A percentile compares a stretch with the other conserved stretches of the same genome.
These are phyloP conservation scores for Parazoanthus atlanticus DNA, from an alignment of 92 coral and sea anemone species.

Conservation along the genomic window DNA sequence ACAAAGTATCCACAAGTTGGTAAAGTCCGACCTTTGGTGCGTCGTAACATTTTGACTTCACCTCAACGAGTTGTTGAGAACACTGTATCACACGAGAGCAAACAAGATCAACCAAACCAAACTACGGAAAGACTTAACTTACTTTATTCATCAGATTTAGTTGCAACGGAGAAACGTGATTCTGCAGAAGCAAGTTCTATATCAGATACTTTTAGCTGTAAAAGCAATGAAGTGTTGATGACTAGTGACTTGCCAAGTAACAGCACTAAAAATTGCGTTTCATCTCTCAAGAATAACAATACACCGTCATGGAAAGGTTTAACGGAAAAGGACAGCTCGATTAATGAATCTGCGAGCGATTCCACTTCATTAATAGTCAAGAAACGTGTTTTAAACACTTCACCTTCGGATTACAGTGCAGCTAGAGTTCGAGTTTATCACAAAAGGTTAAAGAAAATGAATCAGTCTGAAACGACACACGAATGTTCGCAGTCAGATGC, in stretches of 20 bases:
- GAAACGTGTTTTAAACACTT: background rate
- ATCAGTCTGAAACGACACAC: background rate
- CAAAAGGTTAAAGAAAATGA: background rate
- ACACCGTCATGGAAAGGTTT: background rate
- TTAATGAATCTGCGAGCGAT: background rate
- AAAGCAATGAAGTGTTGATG: background rate
- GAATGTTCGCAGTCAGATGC: background rate
- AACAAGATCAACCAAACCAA: background rate
- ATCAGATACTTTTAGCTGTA: background rate
- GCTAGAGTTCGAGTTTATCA: slow-evolving; percentile 17
- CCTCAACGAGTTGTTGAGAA: background rate
- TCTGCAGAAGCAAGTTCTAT: background rate
- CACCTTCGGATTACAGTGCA: slow-evolving; percentile 7
- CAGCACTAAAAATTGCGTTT: background rate
- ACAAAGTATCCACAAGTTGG: slow-evolving; percentile 20
- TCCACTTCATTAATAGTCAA: background rate
- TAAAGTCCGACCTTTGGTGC: slow-evolving; percentile 37
- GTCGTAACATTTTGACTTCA: slow-evolving; percentile 17
- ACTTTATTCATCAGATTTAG: background rate
- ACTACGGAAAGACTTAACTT: background rate
- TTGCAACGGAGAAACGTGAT: background rate
- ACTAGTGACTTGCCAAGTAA: background rate
- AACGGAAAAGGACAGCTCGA: background rate
- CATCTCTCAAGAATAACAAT: background rate
- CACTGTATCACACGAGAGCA: background rate